Base-by-base conservation (phyloP, 2,888 invertebrate species). In the Odontocolon sp. region DNA sequence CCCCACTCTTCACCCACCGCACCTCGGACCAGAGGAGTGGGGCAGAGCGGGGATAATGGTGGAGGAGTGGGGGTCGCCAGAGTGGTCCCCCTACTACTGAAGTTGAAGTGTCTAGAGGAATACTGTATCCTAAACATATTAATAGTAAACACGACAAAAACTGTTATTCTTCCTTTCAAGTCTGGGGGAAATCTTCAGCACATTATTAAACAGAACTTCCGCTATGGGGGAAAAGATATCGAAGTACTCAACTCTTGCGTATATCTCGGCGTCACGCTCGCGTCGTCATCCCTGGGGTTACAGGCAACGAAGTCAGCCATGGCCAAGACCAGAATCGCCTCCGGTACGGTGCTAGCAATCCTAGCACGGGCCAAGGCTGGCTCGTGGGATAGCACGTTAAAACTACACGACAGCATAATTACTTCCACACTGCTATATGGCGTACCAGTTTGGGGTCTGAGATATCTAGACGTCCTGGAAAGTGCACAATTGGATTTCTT, bases 231-330 rank as follows among this genome's bases (percentile, higher is more conserved):
- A 1, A 31, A 16, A 36, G 8, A 5, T 2, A 45, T 64, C 6
- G 64, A 31, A 23, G 31, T 64, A 11, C 18, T 33, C 3, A 9
- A 9, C 3, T 5, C n/a, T 5, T 64, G 38, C 36, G 47, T 31
- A 1, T 64, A 64, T 28, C 16, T 45, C n/a, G 50, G 64, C 8
- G 50, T 64, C 8, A 50, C 47, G 36, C 26, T 64, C 50, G 21
- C 33, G 11, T 50, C 64, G 2, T 47, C 50, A 4, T n/a, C 31
- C 2, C n/a, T 18, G 14, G 64, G 47, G 2, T 36, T 11, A 31
- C 8, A 21, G 5, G 45, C 50, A 1, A 4, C 52, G 16, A 16
- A 21, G 9, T 1, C 23, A 2, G 23, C 45, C 9, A 6, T 45
- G 45, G 21, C 31, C 3, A 66, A 52, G 38, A 11, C 66, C 1